phyloP scores from a whole-genome alignment of 2,113 vertebrate genomes.

The Haemorhous mexicanus region DNA sequence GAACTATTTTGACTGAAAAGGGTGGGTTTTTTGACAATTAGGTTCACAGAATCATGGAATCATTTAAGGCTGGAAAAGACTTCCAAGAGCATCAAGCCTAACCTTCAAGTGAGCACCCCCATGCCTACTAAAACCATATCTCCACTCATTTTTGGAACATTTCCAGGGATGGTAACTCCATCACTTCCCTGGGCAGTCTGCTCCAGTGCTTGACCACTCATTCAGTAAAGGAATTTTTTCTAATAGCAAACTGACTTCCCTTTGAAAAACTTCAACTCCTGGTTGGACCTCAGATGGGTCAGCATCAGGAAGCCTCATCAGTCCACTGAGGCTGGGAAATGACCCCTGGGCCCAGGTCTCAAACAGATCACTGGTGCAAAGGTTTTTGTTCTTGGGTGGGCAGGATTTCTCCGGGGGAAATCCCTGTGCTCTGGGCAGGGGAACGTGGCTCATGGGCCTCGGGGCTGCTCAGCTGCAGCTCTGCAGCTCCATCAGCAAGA shows the following conservation, averaged over 20 bases:
- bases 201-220: neutral
- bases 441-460: neutral
- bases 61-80: neutral
- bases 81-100: neutral
- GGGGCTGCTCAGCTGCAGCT: neutral
- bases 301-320: neutral
- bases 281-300: neutral
- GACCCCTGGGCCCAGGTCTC: rapidly evolving
- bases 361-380: rapidly evolving
- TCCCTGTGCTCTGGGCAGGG: neutral
- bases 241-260: neutral
- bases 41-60: neutral
- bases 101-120: neutral
- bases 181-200: neutral
- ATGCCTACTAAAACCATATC: neutral
- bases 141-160: neutral
- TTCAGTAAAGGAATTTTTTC: neutral
- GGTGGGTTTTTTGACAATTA: neutral
- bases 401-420: neutral
- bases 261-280: neutral
- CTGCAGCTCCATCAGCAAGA: neutral
- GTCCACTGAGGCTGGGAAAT: neutral
- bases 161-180: neutral
- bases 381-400: neutral
- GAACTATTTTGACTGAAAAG: neutral